Conservation (phyloP, 2,888 invertebrate genomes). For the Coleophora deauratella region DNA sequence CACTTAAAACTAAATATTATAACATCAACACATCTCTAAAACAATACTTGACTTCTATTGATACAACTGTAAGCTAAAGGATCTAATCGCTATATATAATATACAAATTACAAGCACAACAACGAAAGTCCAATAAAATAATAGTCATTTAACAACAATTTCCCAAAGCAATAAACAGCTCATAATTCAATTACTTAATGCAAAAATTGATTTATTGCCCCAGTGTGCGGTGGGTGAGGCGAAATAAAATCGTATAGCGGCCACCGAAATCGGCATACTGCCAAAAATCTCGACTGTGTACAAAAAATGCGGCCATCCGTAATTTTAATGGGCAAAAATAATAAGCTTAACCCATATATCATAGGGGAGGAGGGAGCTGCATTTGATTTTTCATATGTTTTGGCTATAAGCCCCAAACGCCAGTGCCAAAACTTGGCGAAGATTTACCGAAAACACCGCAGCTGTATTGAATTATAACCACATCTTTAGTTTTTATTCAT, state of each 20-base stretch:
- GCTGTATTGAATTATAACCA: conserved; percentile 31
- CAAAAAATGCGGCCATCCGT: conserved; percentile 49
- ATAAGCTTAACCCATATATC: conserved; percentile 57
- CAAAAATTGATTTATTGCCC: conserved; percentile 61
- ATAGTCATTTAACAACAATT: conserved; percentile 60
- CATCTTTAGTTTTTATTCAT: conserved; percentile 7
- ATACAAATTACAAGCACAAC: too few relatives aligned
- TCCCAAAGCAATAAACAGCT: conserved; percentile 62
- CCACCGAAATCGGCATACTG: conserved; percentile 47
- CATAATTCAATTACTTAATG: conserved; percentile 70
- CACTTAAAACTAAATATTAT: too few relatives aligned
- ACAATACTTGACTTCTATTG: too few relatives aligned
- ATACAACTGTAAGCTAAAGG: too few relatives aligned
- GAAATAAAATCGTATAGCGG: conserved; percentile 52
- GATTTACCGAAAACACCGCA: conserved; percentile 33
- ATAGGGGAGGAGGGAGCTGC: conserved; percentile 32
- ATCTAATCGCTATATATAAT: too few relatives aligned
- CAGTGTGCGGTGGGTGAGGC: conserved; percentile 34
- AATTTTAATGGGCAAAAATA: conserved; percentile 68
- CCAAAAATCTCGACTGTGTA: conserved; percentile 45
- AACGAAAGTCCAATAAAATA: conserved; percentile 24
- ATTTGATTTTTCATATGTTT: conserved; percentile 65
- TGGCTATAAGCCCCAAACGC: conserved; percentile 39
- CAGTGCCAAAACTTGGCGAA: conserved; percentile 44
- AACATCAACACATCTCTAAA: too few relatives aligned